Evolutionary conservation across 2,888 invertebrate genomes (phyloP).

Genomic region (Caenorhabditis japonica): DNA sequence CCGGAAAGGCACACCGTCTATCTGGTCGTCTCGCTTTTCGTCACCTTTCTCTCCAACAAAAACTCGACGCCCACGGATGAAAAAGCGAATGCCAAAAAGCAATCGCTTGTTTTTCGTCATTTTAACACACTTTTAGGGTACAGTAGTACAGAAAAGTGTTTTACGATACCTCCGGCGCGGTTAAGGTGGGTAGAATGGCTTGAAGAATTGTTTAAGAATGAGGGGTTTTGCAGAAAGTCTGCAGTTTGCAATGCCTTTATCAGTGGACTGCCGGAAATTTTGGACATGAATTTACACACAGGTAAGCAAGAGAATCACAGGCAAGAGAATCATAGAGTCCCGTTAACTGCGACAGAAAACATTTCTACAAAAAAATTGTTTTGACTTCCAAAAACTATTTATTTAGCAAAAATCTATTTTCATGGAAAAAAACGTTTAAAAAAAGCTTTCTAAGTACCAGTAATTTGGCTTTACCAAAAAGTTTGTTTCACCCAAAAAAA

Average conservation of each 20-base stretch:
- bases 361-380: too few species aligned
- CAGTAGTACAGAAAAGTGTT: slow-evolving; percentile 89
- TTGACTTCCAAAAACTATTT: too few species aligned
- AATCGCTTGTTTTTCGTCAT: slow-evolving; percentile 90
- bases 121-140: slow-evolving; percentile 92
- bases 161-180: slow-evolving; percentile 89
- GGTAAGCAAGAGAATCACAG: too few species aligned
- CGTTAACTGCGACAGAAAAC: too few species aligned
- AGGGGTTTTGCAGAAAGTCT: slow-evolving; percentile 83
- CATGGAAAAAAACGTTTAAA: too few species aligned
- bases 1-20: slow-evolving; percentile 95
- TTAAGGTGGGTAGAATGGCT: slow-evolving; percentile 82
- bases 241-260: slow-evolving; percentile 96
- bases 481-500: too few species aligned
- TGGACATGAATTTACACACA: slow-evolving; percentile 95
- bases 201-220: not conserved
- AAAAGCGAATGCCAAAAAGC: slow-evolving; percentile 78
- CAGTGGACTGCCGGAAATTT: slow-evolving; percentile 87
- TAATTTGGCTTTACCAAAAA: too few species aligned
- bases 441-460: too few species aligned
- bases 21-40: slow-evolving; percentile 91
- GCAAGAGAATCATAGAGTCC: too few species aligned
- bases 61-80: slow-evolving; percentile 72
- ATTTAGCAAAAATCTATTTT: too few species aligned
- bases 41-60: slow-evolving; percentile 81